Evolutionary conservation across 2,797 vertebrate genomes (phyloP), one percentile per base, ranked within the genome.

Genomic region (Hylomyscus alleni): DNA sequence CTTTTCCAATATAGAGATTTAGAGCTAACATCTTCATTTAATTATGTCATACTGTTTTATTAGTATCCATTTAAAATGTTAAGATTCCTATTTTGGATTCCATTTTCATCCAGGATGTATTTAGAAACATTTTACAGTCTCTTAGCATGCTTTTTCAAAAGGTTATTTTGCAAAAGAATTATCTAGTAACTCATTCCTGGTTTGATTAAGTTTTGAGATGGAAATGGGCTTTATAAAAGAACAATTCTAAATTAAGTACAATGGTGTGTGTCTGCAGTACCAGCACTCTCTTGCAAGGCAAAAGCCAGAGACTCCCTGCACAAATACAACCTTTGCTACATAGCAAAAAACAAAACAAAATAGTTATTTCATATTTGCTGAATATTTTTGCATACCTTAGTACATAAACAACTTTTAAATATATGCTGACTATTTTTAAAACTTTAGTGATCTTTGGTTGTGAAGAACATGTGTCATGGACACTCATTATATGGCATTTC

Each of bases 161-260:
- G 34, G 20, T 84, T 80, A 37, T 62, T 52, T 88, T 88, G n/a
- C 14, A 88, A 73, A 88, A 88, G n/a, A 88, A 88, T 40, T 88
- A 58, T 14, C 50, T 85, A 73, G 19, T 72, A 85, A 72, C 1
- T 50, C 72, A 69, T 86, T 69, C 29, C 31, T 73, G 72, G 15
- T 40, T 90, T 65, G 54, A 69, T 12, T 94, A 44, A 67, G 60
- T 87, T 94, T 94, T 62, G 20, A 73, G 37, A 56, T 90, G n/a
- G 94, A 95, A 90, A 87, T 54, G 0, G 15, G 17, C 31, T 83
- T 65, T 83, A 69, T 92, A 40, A 93, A 89, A 92, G 50, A 95
- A 78, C 67, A 81, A 31, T 82, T 89, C 24, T 58, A 78, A 65
- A 37, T n/a, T 50, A 13, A n/a, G 14, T 52, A 12, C 47, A 14